Evolutionary conservation across 2,113 vertebrate species (phyloP).

Genomic region (Salvelinus sp.): DNA sequence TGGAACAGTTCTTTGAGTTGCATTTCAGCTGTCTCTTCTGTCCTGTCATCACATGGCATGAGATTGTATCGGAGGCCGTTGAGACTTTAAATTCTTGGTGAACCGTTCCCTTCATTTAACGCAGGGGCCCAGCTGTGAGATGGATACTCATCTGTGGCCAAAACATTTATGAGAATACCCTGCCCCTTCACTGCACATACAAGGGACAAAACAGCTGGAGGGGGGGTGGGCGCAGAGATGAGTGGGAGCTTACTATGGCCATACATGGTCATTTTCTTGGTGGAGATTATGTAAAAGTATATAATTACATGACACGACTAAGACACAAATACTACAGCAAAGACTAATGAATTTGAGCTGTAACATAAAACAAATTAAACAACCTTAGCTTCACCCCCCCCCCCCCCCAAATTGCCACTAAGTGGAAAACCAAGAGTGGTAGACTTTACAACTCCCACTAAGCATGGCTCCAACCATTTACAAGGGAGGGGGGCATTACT

Average conservation of each 20-base stretch:
- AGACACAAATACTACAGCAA: too few species aligned
- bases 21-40: not conserved
- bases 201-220: too few species aligned
- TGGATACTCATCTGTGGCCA: too few species aligned
- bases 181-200: too few species aligned
- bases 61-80: not conserved
- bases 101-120: not conserved
- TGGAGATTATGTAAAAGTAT: too few species aligned
- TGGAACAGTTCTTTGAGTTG: not conserved
- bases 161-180: too few species aligned
- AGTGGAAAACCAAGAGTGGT: not conserved
- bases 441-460: not conserved
- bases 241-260: too few species aligned
- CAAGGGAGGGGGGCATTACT: slow-evolving; percentile 8
- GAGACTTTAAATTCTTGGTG: not conserved
- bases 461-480: slow-evolving; percentile 1
- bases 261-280: too few species aligned
- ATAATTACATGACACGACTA: too few species aligned
- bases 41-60: not conserved
- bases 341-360: too few species aligned
- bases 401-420: not conserved
- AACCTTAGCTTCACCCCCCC: not conserved
- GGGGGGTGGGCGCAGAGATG: too few species aligned
- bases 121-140: not conserved
- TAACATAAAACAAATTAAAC: not conserved